A percentile compares a stretch with the other conserved stretches of the same genome.
phyloP scores from a whole-genome alignment of 2,113 vertebrate genomes.

The Triplophysa dalaica region DNA sequence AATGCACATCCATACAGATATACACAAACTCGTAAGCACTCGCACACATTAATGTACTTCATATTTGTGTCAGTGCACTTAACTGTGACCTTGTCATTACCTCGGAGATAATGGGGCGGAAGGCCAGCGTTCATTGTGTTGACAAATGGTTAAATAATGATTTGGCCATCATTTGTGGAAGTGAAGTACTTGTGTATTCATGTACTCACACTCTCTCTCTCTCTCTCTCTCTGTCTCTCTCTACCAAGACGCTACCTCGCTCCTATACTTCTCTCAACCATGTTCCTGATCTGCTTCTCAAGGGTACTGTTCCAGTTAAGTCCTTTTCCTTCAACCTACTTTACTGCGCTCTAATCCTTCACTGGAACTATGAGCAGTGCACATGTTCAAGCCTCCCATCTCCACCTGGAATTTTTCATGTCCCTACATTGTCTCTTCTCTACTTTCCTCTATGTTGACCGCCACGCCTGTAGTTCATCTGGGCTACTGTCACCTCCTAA shows the following conservation, averaged over 20 bases:
- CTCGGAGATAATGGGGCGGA: conserved; percentile 28
- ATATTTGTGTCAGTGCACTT: conserved; percentile 12
- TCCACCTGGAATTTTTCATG: not conserved
- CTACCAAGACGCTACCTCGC: conserved; percentile 59
- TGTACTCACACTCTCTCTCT: conserved; percentile 24
- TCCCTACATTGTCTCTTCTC: conserved; percentile 8
- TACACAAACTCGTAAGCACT: conserved; percentile 30
- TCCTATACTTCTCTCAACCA: conserved; percentile 54
- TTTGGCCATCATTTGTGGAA: conserved; percentile 23
- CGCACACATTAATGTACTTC: conserved; percentile 11
- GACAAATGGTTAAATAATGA: conserved; percentile 19
- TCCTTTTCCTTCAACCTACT: conserved; percentile 73
- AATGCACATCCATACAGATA: not conserved
- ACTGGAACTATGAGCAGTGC: conserved; percentile 61
- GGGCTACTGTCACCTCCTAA: too few species aligned
- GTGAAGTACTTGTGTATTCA: not conserved
- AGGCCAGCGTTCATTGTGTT: not conserved
- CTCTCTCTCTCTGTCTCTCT: conserved; percentile 36
- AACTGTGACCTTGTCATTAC: conserved; percentile 37
- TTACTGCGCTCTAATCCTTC: conserved; percentile 68
- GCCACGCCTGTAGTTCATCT: too few species aligned
- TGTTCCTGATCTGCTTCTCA: conserved; percentile 68
- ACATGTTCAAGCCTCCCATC: conserved; percentile 36
- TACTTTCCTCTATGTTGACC: conserved; percentile 24
- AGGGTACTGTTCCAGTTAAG: conserved; percentile 80